phyloP scores from a whole-genome alignment of 2,797 vertebrate genomes.

The Rhinogobio ventralis region DNA sequence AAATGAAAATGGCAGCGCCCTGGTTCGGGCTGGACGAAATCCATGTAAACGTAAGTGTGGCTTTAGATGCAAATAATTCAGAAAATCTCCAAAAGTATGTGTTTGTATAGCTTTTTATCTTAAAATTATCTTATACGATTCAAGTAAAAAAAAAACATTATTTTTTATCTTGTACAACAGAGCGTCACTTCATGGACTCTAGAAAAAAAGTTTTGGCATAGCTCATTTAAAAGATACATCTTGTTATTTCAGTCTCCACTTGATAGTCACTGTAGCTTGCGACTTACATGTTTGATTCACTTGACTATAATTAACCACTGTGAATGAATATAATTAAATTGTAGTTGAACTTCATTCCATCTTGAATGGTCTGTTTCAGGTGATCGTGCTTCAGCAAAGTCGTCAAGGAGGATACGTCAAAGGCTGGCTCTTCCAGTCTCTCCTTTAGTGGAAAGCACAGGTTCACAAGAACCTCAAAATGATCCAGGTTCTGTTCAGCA shows the following conservation, averaged over 20 bases:
- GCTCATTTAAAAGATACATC: not conserved
- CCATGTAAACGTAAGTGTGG: slow-evolving; percentile 80
- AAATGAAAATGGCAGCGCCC: slow-evolving; percentile 77
- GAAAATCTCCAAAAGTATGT: not conserved
- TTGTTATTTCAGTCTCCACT: not conserved
- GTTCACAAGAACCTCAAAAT: slow-evolving; percentile 66
- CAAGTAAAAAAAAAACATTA: not conserved
- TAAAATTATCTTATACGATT: not conserved
- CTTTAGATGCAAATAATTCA: not conserved
- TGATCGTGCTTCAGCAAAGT: slow-evolving; percentile 72
- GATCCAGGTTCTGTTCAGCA: slow-evolving; percentile 73
- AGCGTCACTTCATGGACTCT: not conserved
- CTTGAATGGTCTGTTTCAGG: slow-evolving; percentile 59
- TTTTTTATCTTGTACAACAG: not conserved
- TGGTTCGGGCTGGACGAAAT: slow-evolving; percentile 77
- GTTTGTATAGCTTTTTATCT: not conserved
- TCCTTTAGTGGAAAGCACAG: slow-evolving; percentile 71
- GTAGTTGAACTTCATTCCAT: not conserved
- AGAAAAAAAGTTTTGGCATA: slow-evolving; percentile 1
- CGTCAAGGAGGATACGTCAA: slow-evolving; percentile 70
- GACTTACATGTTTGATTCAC: not conserved
- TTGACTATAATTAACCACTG: not conserved
- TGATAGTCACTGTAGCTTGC: not conserved
- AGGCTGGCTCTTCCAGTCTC: slow-evolving; percentile 71
- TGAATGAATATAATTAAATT: slow-evolving; percentile 25